These are phyloP conservation scores for Battus philenor DNA, from an alignment of 1,140 invertebrate species.

Conservation along the genomic window DNA sequence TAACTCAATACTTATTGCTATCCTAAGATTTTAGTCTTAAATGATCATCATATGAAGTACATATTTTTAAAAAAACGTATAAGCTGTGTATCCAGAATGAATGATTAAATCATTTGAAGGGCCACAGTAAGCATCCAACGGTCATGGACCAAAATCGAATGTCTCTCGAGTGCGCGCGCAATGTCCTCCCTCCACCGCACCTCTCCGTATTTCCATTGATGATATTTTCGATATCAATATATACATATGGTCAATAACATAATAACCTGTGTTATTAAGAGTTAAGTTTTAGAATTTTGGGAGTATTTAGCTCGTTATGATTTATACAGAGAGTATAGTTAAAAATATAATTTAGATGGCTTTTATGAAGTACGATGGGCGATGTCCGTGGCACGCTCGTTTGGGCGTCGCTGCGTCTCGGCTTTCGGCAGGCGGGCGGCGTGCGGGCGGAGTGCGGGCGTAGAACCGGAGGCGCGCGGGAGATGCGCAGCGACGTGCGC, in stretches of 20 bases:
- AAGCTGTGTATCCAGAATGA: slow-evolving; percentile 52
- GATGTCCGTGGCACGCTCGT: slow-evolving; percentile 50
- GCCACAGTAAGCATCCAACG: slow-evolving; percentile 71
- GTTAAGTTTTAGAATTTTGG: neutral
- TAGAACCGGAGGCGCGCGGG: slow-evolving; percentile 41
- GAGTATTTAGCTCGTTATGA: neutral
- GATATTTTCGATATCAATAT: slow-evolving; percentile 63
- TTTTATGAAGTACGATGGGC: slow-evolving; percentile 35
- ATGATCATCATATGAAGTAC: neutral
- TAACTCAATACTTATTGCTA: too few species aligned
- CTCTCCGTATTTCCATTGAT: slow-evolving; percentile 67
- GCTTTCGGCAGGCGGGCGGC: slow-evolving; percentile 55
- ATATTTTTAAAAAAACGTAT: neutral
- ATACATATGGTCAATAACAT: slow-evolving; percentile 11
- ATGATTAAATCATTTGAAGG: slow-evolving; percentile 68
- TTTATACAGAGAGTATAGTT: too few species aligned
- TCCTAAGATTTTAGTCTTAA: neutral
- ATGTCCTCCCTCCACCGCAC: slow-evolving; percentile 45
- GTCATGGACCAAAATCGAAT: slow-evolving; percentile 77
- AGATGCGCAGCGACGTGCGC: slow-evolving; percentile 62
- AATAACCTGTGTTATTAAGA: neutral
- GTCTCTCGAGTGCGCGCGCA: slow-evolving; percentile 68
- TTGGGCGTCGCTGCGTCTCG: slow-evolving; percentile 73
- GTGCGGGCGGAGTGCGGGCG: slow-evolving; percentile 28
- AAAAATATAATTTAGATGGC: too few species aligned